Evolutionary conservation across 2,113 vertebrate species (phyloP).

Genomic region (Tinamus guttatus): DNA sequence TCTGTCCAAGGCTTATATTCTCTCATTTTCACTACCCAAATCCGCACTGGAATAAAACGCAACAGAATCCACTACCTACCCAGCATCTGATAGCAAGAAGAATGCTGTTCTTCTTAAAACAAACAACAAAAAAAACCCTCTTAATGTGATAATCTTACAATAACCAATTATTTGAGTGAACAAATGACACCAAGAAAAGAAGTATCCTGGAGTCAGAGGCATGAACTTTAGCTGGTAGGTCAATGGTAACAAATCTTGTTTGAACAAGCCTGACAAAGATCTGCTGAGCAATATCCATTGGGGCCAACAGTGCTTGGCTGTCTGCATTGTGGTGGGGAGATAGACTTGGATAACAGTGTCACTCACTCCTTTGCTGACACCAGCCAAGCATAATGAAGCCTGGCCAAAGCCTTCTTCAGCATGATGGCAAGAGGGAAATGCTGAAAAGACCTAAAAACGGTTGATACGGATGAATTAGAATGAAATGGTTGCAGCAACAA

Average conservation of each 20-base stretch:
- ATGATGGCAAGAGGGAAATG: not conserved
- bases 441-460: constrained; percentile 14
- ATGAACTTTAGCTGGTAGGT: constrained; percentile 50
- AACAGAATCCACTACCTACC: constrained; percentile 3
- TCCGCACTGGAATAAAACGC: not conserved
- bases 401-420: constrained; percentile 51
- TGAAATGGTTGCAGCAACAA: not conserved
- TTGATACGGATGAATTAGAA: not conserved
- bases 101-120: not conserved
- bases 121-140: not conserved
- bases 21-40: constrained; percentile 17
- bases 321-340: constrained; percentile 24
- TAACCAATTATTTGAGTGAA: constrained; percentile 32
- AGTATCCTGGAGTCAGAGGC: constrained; percentile 17
- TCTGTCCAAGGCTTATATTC: not conserved
- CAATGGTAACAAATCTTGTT: constrained; percentile 60
- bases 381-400: constrained; percentile 56
- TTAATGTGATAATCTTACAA: constrained; percentile 30
- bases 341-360: constrained; percentile 27
- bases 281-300: constrained; percentile 63
- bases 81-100: not conserved
- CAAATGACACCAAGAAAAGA: not conserved
- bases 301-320: constrained; percentile 59
- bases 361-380: not conserved
- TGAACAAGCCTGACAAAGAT: constrained; percentile 71